Conservation (phyloP, 1,140 invertebrate species). For the Ceratosolen fusciceps region DNA sequence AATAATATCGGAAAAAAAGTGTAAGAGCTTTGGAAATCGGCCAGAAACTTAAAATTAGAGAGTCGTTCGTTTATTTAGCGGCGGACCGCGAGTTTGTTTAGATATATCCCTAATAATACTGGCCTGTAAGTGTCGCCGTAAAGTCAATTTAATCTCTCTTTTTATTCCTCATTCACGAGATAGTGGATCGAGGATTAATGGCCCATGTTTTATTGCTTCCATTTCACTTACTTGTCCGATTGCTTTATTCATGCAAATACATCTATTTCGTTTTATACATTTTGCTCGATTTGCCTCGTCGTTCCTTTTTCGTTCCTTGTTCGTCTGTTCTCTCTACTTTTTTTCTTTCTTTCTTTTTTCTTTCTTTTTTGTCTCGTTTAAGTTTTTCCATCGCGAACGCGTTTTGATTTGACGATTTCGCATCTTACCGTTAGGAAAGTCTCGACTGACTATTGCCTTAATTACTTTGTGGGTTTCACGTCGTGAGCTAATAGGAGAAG, state of each 20-base stretch:
- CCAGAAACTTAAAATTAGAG: constrained; percentile 18
- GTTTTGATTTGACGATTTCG: too few relatives aligned
- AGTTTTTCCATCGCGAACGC: too few relatives aligned
- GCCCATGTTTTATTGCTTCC: neutral
- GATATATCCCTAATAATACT: neutral
- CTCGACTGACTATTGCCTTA: too few relatives aligned
- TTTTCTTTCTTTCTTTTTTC: neutral
- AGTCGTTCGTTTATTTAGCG: constrained; percentile 7
- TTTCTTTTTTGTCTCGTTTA: too few relatives aligned
- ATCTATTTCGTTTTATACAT: too few relatives aligned
- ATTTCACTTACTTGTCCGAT: neutral
- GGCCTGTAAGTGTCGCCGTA: neutral
- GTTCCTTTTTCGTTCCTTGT: neutral
- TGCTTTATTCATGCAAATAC: too few relatives aligned
- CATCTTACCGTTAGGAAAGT: too few relatives aligned
- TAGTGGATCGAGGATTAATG: neutral
- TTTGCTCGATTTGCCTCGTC: too few relatives aligned
- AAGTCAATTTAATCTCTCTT: neutral
- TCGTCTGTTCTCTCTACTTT: neutral
- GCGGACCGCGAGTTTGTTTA: neutral
- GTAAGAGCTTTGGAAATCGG: neutral
- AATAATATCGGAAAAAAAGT: constrained; percentile 32
- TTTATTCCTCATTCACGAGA: neutral
- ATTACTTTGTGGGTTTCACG: too few relatives aligned
- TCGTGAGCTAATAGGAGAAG: too few relatives aligned